Conservation (phyloP, 2,113 vertebrate genomes). For the Lichenostomus cassidix region DNA sequence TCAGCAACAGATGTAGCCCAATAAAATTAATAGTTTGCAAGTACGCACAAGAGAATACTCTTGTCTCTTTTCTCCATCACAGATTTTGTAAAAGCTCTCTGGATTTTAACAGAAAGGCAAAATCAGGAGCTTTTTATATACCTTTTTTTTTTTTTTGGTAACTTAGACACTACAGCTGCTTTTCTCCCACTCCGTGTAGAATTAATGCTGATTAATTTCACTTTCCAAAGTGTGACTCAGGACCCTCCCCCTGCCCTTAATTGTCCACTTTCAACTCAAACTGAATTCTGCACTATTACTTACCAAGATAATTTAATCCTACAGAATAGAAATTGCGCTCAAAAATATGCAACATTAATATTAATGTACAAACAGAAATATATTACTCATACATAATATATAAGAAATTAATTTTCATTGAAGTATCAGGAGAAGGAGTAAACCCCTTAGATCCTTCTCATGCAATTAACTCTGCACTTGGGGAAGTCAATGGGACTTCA, state of each 20-base stretch:
- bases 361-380: conserved; percentile 62
- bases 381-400: conserved; percentile 67
- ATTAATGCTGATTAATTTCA: neutral
- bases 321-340: conserved; percentile 28
- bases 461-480: conserved; percentile 45
- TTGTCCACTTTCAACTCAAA: conserved; percentile 7
- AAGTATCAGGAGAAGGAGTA: conserved; percentile 46
- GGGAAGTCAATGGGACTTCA: conserved; percentile 41
- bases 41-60: conserved; percentile 58
- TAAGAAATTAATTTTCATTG: conserved; percentile 67
- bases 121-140: conserved; percentile 4
- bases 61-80: conserved; percentile 55
- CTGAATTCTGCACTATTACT: neutral
- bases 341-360: conserved; percentile 53
- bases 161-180: neutral
- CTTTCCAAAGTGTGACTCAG: neutral
- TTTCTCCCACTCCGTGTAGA: neutral
- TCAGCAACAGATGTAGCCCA: conserved; percentile 68
- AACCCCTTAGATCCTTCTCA: conserved; percentile 44
- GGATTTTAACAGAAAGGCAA: conserved; percentile 51
- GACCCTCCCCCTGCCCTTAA: neutral
- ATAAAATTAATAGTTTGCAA: conserved; percentile 70
- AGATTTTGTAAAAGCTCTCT: conserved; percentile 61
- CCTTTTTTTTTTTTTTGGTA: neutral
- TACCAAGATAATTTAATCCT: conserved; percentile 34